These are phyloP conservation scores for Dicyrtomina minuta DNA, from an alignment of 2,888 invertebrate genomes.

Conservation along the genomic window DNA sequence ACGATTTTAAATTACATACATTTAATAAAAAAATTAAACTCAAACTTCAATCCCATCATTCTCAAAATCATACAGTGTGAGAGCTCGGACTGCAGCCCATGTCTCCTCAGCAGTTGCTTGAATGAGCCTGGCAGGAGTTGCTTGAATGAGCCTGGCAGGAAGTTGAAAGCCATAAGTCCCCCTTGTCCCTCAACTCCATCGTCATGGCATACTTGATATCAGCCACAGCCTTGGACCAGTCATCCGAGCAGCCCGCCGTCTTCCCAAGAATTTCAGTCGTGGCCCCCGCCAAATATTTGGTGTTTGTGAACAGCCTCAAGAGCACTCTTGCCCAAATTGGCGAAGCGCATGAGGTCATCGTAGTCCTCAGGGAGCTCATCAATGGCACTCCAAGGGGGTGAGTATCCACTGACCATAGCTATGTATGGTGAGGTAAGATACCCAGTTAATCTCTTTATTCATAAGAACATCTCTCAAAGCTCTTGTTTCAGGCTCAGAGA, in stretches of 20 bases:
- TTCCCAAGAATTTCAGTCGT: slow-evolving; percentile 54
- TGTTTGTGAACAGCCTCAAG: slow-evolving; percentile 66
- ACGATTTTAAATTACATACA: no score
- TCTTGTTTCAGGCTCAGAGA: slow-evolving; percentile 76
- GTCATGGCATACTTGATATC: slow-evolving; percentile 59
- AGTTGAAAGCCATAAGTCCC: slow-evolving; percentile 63
- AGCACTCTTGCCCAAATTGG: slow-evolving; percentile 65
- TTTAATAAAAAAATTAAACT: no score
- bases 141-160: not conserved
- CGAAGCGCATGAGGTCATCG: slow-evolving; percentile 60
- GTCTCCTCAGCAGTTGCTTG: slow-evolving; percentile 9
- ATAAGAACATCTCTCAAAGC: slow-evolving; percentile 66
- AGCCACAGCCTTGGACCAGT: slow-evolving; percentile 53
- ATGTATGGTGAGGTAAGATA: slow-evolving; percentile 56
- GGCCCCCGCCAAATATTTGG: slow-evolving; percentile 63
- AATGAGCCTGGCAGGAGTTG: slow-evolving; percentile 2
- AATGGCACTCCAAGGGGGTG: slow-evolving; percentile 60
- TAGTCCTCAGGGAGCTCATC: slow-evolving; percentile 58
- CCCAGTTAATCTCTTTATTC: slow-evolving; percentile 41
- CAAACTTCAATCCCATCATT: no score
- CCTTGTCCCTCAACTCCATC: slow-evolving; percentile 70
- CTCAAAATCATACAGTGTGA: slow-evolving; percentile 1
- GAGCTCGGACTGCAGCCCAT: slow-evolving; percentile 19
- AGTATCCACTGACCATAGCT: slow-evolving; percentile 66
- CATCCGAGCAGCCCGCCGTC: slow-evolving; percentile 51